Percentiles rank a stretch among this genome's conserved stretches.
Conservation (phyloP, 2,888 invertebrate species). For the Parnassius mnemosyne region DNA sequence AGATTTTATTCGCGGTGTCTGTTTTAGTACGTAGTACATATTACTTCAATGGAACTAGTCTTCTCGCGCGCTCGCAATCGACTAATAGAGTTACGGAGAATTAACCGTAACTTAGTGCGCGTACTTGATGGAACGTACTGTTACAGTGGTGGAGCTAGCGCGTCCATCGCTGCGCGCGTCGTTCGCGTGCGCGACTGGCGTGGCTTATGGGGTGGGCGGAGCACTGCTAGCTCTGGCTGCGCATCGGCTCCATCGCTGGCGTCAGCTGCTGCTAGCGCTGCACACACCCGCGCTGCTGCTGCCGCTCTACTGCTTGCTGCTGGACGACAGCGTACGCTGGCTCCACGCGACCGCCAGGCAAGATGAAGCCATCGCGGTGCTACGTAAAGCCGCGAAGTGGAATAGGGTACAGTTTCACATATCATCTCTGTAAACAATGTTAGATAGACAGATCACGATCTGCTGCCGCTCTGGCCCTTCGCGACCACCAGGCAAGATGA, state of each 20-base stretch:
- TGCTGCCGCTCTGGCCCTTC: slow-evolving; percentile 86
- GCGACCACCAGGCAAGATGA: slow-evolving; percentile 79
- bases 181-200: slow-evolving; percentile 67
- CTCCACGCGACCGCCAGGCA: slow-evolving; percentile 82
- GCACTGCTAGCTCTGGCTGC: slow-evolving; percentile 68
- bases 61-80: too few species aligned
- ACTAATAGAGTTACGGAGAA: too few species aligned
- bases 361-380: slow-evolving; percentile 78
- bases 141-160: slow-evolving; percentile 62
- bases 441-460: slow-evolving; percentile 13
- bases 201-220: slow-evolving; percentile 77
- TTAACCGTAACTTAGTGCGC: too few species aligned
- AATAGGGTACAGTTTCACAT: slow-evolving; percentile 72
- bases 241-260: slow-evolving; percentile 83
- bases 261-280: slow-evolving; percentile 81
- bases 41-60: too few species aligned
- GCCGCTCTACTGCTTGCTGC: slow-evolving; percentile 83
- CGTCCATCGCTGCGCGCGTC: slow-evolving; percentile 61
- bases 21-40: too few species aligned
- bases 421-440: too few species aligned
- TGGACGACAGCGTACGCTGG: slow-evolving; percentile 90
- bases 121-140: not conserved
- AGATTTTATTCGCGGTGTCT: too few species aligned
- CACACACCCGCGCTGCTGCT: slow-evolving; percentile 85
- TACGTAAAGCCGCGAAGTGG: slow-evolving; percentile 82